Base-by-base conservation (phyloP, 2,113 vertebrate genomes). In the Pontoporia blainvillei region DNA sequence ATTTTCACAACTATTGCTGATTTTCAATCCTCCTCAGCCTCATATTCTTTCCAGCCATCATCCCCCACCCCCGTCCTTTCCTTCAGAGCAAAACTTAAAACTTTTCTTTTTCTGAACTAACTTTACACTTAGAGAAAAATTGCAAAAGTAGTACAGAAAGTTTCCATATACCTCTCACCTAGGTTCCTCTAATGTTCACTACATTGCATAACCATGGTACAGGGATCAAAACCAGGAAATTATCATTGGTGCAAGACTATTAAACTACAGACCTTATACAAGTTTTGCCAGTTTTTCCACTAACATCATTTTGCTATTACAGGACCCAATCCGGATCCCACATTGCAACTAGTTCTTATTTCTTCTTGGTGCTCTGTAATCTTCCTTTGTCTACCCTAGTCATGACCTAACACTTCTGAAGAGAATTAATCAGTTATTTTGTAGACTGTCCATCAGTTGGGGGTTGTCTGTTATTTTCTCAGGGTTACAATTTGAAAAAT, bases 111-210 rank as follows among this genome's bases (percentile, higher is more conserved):
- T 9, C 14, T 12, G 21, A 93, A 61, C 34, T 81, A 75, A 75
- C 52, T 86, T 90, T 90, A 97, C 25, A 59, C 23, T 76, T 86
- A 59, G 4, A 92, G 21, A 83, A 93, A 93, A 94, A 21, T 79
- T 83, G 49, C 31, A 62, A 46, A 84, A 86, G 36, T 75, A 64
- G 14, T 75, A 46, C 41, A 83, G 29, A 78, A 46, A 75, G 49
- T 88, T 87, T 36, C 39, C 1, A 6, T 7, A 27, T 12, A 34
- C 17, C 23, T 17, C 21, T 73, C 39, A 27, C n/a, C 57, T 36
- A 44, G 13, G 3, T 71, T 96, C 27, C n/a, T 5, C 59, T 78
- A 62, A 61, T 17, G 54, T 49, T 72, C 94, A 23, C 14, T 34
- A 52, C 21, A 59, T 29, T 64, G 34, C 1, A 49, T n/a, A 57